Conservation (phyloP, 2,797 vertebrate species). For the Cygnus olor region DNA sequence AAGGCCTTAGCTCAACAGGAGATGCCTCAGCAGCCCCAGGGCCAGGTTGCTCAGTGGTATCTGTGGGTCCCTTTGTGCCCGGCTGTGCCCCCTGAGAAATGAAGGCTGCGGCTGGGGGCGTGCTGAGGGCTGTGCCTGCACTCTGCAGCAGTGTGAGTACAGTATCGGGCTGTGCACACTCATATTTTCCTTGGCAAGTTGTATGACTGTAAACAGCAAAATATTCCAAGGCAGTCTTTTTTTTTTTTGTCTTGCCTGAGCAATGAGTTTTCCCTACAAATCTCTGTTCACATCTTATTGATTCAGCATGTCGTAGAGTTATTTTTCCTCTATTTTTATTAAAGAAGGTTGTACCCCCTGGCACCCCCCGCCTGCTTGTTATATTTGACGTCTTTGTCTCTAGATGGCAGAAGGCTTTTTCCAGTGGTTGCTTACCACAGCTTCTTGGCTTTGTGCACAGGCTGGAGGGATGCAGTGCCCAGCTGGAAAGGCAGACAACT, state of each 20-base stretch:
- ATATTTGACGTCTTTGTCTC: slow-evolving; percentile 42
- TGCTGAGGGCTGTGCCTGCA: neutral
- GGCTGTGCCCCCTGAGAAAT: neutral
- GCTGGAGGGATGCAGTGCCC: slow-evolving; percentile 12
- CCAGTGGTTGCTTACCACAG: slow-evolving; percentile 31
- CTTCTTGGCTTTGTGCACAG: slow-evolving; percentile 9
- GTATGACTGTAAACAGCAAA: slow-evolving; percentile 43
- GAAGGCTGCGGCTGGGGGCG: neutral
- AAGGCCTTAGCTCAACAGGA: neutral
- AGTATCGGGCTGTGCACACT: neutral
- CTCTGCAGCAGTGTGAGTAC: neutral
- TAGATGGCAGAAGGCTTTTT: slow-evolving; percentile 55
- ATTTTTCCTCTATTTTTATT: slow-evolving; percentile 8
- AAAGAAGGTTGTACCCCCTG: neutral
- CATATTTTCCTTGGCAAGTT: slow-evolving; percentile 50
- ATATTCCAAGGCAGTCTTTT: neutral
- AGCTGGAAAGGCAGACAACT: slow-evolving; percentile 26
- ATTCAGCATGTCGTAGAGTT: slow-evolving; percentile 12
- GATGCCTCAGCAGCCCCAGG: neutral
- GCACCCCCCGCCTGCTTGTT: neutral
- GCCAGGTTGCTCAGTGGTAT: neutral
- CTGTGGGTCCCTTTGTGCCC: neutral
- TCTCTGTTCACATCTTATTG: slow-evolving; percentile 18
- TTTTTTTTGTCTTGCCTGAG: neutral
- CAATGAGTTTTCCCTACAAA: slow-evolving; percentile 11